A percentile compares a stretch with the other conserved stretches of the same genome.
These are phyloP conservation scores for Alauda arvensis DNA, from an alignment of 2,797 vertebrate species.

Conservation along the genomic window DNA sequence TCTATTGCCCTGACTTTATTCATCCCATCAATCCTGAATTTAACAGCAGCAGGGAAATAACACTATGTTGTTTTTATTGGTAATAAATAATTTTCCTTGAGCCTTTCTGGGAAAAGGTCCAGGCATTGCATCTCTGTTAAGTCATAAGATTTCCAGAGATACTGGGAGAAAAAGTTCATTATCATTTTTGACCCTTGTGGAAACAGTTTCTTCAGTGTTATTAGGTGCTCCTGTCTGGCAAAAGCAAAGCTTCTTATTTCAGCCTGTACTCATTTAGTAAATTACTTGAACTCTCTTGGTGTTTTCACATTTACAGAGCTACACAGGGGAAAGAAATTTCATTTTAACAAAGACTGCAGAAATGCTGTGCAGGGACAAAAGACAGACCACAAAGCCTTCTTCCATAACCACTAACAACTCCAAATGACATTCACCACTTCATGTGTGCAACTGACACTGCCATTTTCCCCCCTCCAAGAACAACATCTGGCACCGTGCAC, in stretches of 20 bases:
- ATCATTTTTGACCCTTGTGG: conserved; percentile 7
- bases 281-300: background rate
- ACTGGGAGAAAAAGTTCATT: background rate
- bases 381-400: background rate
- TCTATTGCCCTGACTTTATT: background rate
- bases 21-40: background rate
- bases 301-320: background rate
- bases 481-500: background rate
- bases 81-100: background rate
- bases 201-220: background rate
- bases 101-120: background rate
- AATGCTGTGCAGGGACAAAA: background rate
- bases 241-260: background rate
- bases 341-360: background rate
- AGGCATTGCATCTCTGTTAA: background rate
- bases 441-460: background rate
- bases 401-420: background rate
- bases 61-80: background rate
- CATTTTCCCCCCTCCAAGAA: background rate
- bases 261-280: background rate
- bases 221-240: background rate
- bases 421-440: background rate
- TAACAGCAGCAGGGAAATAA: background rate
- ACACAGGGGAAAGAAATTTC: background rate
- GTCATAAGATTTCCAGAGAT: background rate